These are phyloP conservation scores for Notocelia uddmanniana DNA, from an alignment of 2,888 invertebrate genomes.

Conservation along the genomic window DNA sequence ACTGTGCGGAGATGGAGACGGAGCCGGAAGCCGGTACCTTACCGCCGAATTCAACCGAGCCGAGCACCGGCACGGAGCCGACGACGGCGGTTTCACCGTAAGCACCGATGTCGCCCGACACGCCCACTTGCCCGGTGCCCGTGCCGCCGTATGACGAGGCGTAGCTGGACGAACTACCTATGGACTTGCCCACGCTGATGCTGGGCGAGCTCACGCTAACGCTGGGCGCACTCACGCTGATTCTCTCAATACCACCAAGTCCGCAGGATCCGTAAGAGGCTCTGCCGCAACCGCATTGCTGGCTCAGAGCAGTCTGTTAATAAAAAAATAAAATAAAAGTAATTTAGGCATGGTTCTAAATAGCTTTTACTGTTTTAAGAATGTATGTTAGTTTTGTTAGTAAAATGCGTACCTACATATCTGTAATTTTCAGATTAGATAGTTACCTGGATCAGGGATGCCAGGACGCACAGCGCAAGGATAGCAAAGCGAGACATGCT, in stretches of 20 bases:
- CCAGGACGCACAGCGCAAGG: slow-evolving; percentile 8
- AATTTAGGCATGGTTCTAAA: too few species aligned
- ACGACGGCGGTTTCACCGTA: slow-evolving; percentile 44
- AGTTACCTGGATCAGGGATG: slow-evolving; percentile 22
- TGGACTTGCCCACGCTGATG: slow-evolving; percentile 21
- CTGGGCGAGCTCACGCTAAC: not conserved
- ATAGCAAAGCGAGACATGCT: slow-evolving; percentile 27
- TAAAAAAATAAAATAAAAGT: not conserved
- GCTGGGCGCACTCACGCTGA: not conserved
- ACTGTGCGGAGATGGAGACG: slow-evolving; percentile 32
- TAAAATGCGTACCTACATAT: too few species aligned
- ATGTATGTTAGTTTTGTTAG: too few species aligned
- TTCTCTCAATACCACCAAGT: not conserved
- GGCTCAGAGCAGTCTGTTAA: slow-evolving; percentile 22
- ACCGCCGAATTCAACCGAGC: slow-evolving; percentile 29
- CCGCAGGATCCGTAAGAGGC: not conserved
- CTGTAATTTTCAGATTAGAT: too few species aligned
- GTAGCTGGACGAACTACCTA: slow-evolving; percentile 6
- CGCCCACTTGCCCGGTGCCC: slow-evolving; percentile 53
- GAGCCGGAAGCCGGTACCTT: slow-evolving; percentile 19
- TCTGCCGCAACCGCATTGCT: slow-evolving; percentile 19
- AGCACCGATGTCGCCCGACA: slow-evolving; percentile 35
- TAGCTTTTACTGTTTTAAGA: too few species aligned
- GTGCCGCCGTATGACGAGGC: slow-evolving; percentile 51
- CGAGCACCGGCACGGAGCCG: slow-evolving; percentile 42